These are phyloP conservation scores for Choloepus hoffmanni DNA, from an alignment of 2,113 vertebrate genomes.

Conservation along the genomic window DNA sequence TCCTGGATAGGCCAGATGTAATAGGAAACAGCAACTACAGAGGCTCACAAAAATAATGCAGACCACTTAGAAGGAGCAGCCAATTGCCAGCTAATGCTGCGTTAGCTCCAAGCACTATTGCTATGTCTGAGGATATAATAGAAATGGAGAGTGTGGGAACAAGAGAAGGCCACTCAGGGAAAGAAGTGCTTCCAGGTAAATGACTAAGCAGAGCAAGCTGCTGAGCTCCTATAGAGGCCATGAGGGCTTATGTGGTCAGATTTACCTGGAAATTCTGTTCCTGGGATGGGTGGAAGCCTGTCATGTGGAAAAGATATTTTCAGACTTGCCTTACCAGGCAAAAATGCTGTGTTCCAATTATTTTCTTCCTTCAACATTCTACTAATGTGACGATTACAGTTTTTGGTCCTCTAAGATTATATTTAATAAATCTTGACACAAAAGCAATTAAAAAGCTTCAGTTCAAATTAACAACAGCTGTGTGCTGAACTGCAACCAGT, in stretches of 20 bases:
- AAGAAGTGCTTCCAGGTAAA: slow-evolving; percentile 33
- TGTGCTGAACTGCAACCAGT: background rate
- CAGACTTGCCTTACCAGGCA: slow-evolving; percentile 1
- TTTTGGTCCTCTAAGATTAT: slow-evolving; percentile 65
- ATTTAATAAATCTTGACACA: slow-evolving; percentile 74
- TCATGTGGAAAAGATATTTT: slow-evolving; percentile 61
- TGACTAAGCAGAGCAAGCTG: background rate
- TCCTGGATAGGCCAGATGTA: background rate
- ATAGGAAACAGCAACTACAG: slow-evolving; percentile 6
- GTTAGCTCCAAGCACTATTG: background rate
- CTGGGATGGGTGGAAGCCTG: slow-evolving; percentile 10
- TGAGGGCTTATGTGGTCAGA: background rate
- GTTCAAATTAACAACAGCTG: slow-evolving; percentile 68
- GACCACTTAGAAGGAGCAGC: background rate
- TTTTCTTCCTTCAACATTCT: slow-evolving; percentile 36
- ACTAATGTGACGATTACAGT: slow-evolving; percentile 66
- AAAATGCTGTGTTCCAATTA: slow-evolving; percentile 17
- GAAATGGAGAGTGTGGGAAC: background rate
- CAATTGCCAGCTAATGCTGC: background rate
- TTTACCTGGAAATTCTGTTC: slow-evolving; percentile 62
- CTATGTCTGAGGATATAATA: background rate
- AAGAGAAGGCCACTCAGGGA: slow-evolving; percentile 29
- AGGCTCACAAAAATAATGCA: background rate
- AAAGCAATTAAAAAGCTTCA: slow-evolving; percentile 71
- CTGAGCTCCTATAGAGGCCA: background rate